phyloP scores from a whole-genome alignment of 2,113 vertebrate genomes.

The Suricata suricatta region DNA sequence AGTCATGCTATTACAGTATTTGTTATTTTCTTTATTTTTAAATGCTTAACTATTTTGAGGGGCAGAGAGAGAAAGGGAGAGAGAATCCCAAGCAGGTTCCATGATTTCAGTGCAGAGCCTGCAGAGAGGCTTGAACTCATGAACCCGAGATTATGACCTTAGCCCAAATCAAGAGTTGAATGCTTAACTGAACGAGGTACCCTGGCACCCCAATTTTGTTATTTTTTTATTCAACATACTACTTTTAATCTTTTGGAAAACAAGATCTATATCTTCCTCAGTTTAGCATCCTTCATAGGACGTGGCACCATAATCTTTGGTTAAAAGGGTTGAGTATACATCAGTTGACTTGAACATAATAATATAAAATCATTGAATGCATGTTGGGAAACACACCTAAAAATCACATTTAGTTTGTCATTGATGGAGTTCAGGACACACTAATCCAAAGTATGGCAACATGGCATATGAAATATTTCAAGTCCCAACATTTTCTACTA shows the following conservation, averaged over 20 bases:
- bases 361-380: not conserved
- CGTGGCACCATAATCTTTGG: not conserved
- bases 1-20: not conserved
- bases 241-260: not conserved
- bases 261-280: not conserved
- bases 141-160: no score
- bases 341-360: not conserved
- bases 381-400: not conserved
- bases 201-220: not conserved
- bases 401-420: not conserved
- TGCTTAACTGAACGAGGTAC: no score
- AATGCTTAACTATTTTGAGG: no score
- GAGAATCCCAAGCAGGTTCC: no score
- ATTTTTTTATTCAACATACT: not conserved
- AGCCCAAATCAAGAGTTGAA: no score
- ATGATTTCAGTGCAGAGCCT: no score
- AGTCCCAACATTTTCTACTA: not conserved
- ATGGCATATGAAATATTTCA: not conserved
- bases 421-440: not conserved
- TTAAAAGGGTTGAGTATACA: not conserved
- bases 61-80: no score
- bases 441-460: not conserved
- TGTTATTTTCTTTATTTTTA: no score
- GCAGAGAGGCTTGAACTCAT: no score
- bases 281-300: not conserved